A percentile compares a stretch with the other conserved stretches of the same genome.
phyloP scores from a whole-genome alignment of 2,113 vertebrate species.

The Cromileptes altivelis region DNA sequence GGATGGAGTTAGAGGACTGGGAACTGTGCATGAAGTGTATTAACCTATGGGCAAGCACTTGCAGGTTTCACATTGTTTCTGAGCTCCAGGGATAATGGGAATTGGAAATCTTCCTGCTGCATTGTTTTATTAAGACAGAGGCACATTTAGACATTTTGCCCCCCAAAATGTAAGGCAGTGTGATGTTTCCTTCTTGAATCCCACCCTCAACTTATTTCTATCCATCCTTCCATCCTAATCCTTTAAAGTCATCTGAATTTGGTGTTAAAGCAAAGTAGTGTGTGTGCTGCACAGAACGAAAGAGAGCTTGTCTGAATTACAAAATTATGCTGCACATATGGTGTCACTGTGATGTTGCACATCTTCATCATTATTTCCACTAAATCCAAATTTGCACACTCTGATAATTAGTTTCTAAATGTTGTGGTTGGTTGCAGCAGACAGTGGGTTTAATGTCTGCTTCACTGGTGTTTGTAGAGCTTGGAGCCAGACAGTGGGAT shows the following conservation, averaged over 20 bases:
- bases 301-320: neutral
- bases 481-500: conserved; percentile 32
- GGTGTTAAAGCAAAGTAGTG: neutral
- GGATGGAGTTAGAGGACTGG: neutral
- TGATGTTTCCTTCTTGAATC: neutral
- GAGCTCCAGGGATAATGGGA: neutral
- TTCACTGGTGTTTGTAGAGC: conserved; percentile 39
- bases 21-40: neutral
- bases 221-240: neutral
- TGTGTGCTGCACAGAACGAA: neutral
- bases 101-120: neutral
- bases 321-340: neutral
- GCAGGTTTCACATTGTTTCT: neutral
- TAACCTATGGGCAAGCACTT: neutral
- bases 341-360: neutral
- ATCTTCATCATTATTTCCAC: conserved; percentile 2
- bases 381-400: neutral
- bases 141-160: neutral
- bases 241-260: neutral
- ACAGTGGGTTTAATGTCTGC: conserved; percentile 18
- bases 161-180: neutral
- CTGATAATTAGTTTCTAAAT: neutral
- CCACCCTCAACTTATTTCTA: neutral
- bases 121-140: neutral
- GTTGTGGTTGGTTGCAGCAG: conserved; percentile 46